Evolutionary conservation across 2,113 vertebrate genomes (phyloP), one percentile per base, ranked within the genome.

Genomic region (Agelaius tricolor): DNA sequence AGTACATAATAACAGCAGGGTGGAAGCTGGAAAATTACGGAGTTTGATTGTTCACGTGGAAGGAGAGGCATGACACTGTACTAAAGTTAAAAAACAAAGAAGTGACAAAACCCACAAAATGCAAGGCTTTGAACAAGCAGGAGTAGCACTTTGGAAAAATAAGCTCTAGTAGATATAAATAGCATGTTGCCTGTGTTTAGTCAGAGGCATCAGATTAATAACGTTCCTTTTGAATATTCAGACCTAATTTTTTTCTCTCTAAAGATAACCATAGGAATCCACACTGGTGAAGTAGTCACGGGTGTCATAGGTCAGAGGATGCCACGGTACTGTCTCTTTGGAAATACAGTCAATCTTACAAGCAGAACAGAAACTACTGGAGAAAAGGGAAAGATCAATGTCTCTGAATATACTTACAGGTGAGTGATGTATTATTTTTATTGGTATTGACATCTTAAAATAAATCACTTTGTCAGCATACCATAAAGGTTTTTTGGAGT

Each of bases 321-420:
- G 99, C 99, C 99, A 47, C 98, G 99, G 51, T 99, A 99, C 78
- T 99, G 99, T 94, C 98, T 99, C 66, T 99, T 99, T 94, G 99
- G 99, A 94, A 99, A 99, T 89, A 99, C 99, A 0, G 99, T 99
- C 95, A 99, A 99, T 97, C 98, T 99, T 94, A 99, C 99, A 30
- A 99, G 99, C 97, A 98, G 99, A 86, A 99, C 99, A 62, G 99
- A 99, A 98, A 99, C 99, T 72, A 99, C 99, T 8, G 99, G 99
- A 71, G 99, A 99, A 93, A 99, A 99, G 62, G 99, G 99, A 33
- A 99, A 98, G 96, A 99, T 99, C 84, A 99, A 99, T 35, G 98
- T 99, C 39, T 99, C 99, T 6, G 99, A 99, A 90, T 99, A 99
- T 46, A 99, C 99, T 11, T 99, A 99, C 97, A 98, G 99, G 99